Percentiles rank a stretch among this genome's conserved stretches.
phyloP scores from a whole-genome alignment of 1,140 invertebrate genomes.

The Zaprionus inermis region DNA sequence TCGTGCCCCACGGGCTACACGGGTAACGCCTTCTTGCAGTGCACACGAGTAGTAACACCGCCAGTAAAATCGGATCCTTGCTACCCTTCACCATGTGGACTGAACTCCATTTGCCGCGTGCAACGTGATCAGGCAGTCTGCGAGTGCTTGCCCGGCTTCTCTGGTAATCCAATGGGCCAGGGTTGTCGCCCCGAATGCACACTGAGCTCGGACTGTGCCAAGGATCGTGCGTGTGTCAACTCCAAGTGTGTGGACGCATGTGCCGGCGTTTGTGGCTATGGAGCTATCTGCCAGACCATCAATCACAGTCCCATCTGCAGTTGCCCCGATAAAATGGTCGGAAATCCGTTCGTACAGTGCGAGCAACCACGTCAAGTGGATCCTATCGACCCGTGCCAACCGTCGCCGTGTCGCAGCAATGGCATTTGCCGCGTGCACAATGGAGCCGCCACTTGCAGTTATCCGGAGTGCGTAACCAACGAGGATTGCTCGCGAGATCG shows the following conservation, averaged over 20 bases:
- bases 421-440: conserved; percentile 91
- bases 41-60: conserved; percentile 65
- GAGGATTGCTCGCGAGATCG: conserved; percentile 92
- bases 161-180: conserved; percentile 91
- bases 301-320: conserved; percentile 92
- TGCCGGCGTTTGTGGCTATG: conserved; percentile 87
- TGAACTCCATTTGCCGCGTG: conserved; percentile 89
- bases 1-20: conserved; percentile 87
- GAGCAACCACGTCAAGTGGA: conserved; percentile 69
- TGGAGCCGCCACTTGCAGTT: conserved; percentile 89
- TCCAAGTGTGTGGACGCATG: conserved; percentile 93
- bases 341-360: conserved; percentile 93
- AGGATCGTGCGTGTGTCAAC: conserved; percentile 90
- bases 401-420: conserved; percentile 91
- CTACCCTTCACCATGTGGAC: conserved; percentile 89
- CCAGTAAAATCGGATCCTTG: conserved; percentile 87
- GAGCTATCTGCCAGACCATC: conserved; percentile 87
- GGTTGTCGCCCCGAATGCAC: conserved; percentile 91
- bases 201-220: conserved; percentile 91
- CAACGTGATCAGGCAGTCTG: conserved; percentile 87
- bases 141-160: conserved; percentile 89
- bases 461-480: conserved; percentile 94
- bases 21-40: conserved; percentile 90
- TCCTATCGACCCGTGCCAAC: conserved; percentile 89
- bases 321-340: conserved; percentile 86